Evolutionary conservation across 2,113 vertebrate species (phyloP).

Genomic region (Okapia johnstoni): DNA sequence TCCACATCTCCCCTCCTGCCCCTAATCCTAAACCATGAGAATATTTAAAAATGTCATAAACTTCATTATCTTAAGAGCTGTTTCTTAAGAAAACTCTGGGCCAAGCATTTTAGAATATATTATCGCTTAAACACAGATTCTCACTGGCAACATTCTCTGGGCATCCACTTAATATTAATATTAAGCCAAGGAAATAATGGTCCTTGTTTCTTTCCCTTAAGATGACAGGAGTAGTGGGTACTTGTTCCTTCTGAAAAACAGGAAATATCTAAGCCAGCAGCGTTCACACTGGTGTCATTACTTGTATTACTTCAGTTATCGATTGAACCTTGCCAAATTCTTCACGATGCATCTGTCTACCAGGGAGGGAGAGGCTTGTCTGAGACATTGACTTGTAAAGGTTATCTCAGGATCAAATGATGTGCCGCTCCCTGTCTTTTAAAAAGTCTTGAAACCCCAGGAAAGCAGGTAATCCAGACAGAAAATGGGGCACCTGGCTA

Average conservation of each 20-base stretch:
- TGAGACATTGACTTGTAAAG: constrained; percentile 41
- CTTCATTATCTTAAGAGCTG: constrained; percentile 49
- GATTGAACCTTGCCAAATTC: constrained; percentile 67
- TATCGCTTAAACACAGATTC: constrained; percentile 63
- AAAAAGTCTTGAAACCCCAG: not conserved
- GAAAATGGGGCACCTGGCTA: not conserved
- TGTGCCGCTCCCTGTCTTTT: not conserved
- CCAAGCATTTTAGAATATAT: constrained; percentile 62
- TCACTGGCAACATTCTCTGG: constrained; percentile 67
- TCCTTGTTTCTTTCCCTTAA: constrained; percentile 68
- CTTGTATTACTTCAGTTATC: constrained; percentile 67
- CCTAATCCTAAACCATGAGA: not conserved
- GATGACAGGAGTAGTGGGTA: constrained; percentile 73
- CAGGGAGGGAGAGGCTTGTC: constrained; percentile 7
- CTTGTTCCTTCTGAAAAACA: constrained; percentile 75
- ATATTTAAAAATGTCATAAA: constrained; percentile 41
- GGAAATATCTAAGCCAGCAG: constrained; percentile 73
- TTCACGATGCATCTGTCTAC: constrained; percentile 65
- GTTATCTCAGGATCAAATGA: constrained; percentile 51
- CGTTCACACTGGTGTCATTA: constrained; percentile 67
- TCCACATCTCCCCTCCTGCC: not conserved
- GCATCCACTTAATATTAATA: constrained; percentile 70
- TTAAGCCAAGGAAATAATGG: constrained; percentile 71
- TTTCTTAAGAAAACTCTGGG: constrained; percentile 47
- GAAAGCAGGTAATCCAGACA: not conserved